These are phyloP conservation scores for Brachyrhaphis roseni DNA, from an alignment of 2,797 vertebrate species.

Conservation along the genomic window DNA sequence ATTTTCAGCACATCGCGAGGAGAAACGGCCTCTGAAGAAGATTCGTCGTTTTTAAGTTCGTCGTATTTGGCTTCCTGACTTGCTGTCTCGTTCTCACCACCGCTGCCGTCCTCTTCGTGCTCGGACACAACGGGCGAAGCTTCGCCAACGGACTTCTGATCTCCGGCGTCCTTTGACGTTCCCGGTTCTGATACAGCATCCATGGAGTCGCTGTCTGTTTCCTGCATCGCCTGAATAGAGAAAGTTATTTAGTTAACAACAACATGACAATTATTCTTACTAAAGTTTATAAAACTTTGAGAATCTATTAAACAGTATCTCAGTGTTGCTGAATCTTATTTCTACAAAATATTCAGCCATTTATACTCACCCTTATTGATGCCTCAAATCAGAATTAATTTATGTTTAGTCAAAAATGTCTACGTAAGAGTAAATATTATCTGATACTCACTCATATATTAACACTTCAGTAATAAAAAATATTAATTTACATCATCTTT, in stretches of 20 bases:
- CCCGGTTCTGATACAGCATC: slow-evolving; percentile 24
- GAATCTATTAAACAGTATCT: neutral
- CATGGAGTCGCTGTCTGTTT: slow-evolving; percentile 14
- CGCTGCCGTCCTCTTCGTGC: neutral
- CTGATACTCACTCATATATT: neutral
- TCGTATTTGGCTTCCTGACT: neutral
- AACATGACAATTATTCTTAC: neutral
- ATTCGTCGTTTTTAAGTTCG: neutral
- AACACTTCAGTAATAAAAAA: neutral
- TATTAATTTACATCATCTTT: neutral
- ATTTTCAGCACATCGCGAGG: slow-evolving; percentile 8
- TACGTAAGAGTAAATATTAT: neutral
- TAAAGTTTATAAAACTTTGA: too few species aligned
- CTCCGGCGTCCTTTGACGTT: slow-evolving; percentile 7
- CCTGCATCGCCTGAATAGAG: slow-evolving; percentile 35
- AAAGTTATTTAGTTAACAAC: neutral
- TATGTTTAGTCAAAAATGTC: neutral
- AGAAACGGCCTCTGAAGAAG: neutral
- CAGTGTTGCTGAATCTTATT: neutral
- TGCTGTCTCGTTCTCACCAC: slow-evolving; percentile 9
- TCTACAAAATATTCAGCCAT: neutral
- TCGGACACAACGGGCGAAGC: slow-evolving; percentile 12
- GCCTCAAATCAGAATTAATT: neutral
- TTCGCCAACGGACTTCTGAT: neutral
- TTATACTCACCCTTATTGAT: neutral